A percentile compares a stretch with the other conserved stretches of the same genome.
These are phyloP conservation scores for Orcinus orca DNA, from an alignment of 2,113 vertebrate species.

Conservation along the genomic window DNA sequence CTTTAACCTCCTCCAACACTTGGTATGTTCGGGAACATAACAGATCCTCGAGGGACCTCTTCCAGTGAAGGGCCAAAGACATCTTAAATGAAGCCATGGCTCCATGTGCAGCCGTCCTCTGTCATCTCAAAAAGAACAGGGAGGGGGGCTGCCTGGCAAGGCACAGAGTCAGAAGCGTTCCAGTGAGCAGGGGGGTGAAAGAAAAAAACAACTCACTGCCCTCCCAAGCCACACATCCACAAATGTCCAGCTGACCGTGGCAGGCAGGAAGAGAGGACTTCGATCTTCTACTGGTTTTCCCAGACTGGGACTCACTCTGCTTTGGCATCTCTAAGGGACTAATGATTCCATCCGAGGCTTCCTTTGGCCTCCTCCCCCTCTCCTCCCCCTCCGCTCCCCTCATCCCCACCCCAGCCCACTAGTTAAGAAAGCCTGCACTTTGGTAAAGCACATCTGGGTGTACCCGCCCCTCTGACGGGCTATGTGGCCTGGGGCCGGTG, in stretches of 20 bases:
- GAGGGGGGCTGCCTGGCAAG: not conserved
- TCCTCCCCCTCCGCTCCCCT: too few relatives aligned
- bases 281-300: not conserved
- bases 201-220: not conserved
- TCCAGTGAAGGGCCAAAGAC: not conserved
- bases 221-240: not conserved
- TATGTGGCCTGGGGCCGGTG: not conserved
- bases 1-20: not conserved
- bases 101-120: not conserved
- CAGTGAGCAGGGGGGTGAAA: not conserved
- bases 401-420: accelerated
- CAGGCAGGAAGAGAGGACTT: not conserved
- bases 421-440: not conserved
- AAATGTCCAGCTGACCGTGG: not conserved
- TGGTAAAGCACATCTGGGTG: too few relatives aligned
- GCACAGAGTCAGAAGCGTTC: not conserved
- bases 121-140: not conserved
- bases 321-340: not conserved
- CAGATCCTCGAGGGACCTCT: not conserved
- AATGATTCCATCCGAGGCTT: accelerated
- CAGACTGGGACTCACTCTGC: not conserved
- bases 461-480: not conserved
- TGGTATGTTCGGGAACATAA: not conserved
- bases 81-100: not conserved
- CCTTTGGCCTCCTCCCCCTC: too few relatives aligned